Evolutionary conservation across 2,888 invertebrate species (phyloP).

Genomic region (Drosophila hamatofila): DNA sequence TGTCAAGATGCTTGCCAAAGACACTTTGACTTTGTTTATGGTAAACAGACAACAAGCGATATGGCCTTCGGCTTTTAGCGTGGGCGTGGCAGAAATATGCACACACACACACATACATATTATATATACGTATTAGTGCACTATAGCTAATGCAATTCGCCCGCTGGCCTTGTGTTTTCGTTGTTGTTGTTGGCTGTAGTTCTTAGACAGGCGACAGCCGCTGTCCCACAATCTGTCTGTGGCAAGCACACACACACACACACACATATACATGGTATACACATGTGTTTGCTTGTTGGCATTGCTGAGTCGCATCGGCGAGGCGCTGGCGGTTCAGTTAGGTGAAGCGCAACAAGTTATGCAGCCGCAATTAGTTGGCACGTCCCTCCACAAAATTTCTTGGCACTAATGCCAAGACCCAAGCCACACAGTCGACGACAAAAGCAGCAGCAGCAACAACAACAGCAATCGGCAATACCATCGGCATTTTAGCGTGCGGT

Average conservation of each 20-base stretch:
- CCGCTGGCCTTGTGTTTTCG: conserved; percentile 50
- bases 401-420: conserved; percentile 79
- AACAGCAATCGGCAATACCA: conserved; percentile 30
- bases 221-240: conserved; percentile 50
- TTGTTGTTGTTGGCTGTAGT: conserved; percentile 41
- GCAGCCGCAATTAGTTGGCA: conserved; percentile 78
- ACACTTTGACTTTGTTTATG: conserved; percentile 79
- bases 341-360: conserved; percentile 72
- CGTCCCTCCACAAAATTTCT: conserved; percentile 70
- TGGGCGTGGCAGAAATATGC: conserved; percentile 49
- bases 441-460: conserved; percentile 28
- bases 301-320: conserved; percentile 28
- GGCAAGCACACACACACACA: conserved; percentile 23
- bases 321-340: conserved; percentile 33
- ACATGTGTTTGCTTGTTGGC: conserved; percentile 31
- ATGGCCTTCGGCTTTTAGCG: conserved; percentile 55
- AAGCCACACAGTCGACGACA: conserved; percentile 61
- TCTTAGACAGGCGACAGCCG: conserved; percentile 67
- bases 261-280: conserved; percentile 6
- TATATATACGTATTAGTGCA: not conserved
- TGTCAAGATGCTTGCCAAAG: conserved; percentile 65
- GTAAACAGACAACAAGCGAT: conserved; percentile 72
- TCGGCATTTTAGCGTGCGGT: conserved; percentile 39
- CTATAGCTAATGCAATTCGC: conserved; percentile 67
- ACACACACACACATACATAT: not conserved